phyloP scores from a whole-genome alignment of 92 coral and sea anemone species.

The Micromussa lordhowensis region DNA sequence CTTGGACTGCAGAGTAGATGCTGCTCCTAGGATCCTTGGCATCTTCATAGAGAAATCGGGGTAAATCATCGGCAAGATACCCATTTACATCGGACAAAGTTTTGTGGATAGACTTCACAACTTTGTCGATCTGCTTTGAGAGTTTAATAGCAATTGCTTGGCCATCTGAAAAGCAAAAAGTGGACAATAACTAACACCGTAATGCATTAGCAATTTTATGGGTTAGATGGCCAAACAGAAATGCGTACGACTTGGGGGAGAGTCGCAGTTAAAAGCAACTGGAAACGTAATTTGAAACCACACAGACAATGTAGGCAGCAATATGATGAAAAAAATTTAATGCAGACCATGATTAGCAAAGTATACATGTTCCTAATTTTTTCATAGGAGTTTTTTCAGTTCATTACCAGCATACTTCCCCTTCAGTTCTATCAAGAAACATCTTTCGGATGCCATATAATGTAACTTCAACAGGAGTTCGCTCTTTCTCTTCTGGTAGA shows the following conservation, averaged over 20 bases:
- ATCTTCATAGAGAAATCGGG: slow-evolving; percentile 29
- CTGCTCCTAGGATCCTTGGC: slow-evolving; percentile 43
- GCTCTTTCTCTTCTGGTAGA: slow-evolving; percentile 42
- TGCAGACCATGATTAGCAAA: slow-evolving; percentile 22
- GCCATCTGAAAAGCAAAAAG: too few relatives aligned
- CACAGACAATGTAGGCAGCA: background rate
- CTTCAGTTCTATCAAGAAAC: slow-evolving; percentile 59
- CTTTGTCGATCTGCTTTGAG: too few relatives aligned
- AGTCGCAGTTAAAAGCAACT: too few relatives aligned
- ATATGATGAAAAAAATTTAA: background rate
- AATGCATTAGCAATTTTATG: too few relatives aligned
- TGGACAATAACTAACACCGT: too few relatives aligned
- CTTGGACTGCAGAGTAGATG: slow-evolving; percentile 13
- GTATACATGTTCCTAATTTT: slow-evolving; percentile 5
- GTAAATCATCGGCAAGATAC: slow-evolving; percentile 27
- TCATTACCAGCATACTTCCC: slow-evolving; percentile 52
- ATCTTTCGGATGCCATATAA: slow-evolving; percentile 52
- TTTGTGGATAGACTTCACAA: too few relatives aligned
- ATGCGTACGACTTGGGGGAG: too few relatives aligned
- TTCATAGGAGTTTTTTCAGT: background rate
- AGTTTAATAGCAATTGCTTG: too few relatives aligned
- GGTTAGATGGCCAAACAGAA: too few relatives aligned
- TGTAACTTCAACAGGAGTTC: slow-evolving; percentile 50
- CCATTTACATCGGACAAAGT: background rate
- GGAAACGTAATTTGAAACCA: background rate